Base-by-base conservation (phyloP, 1,140 invertebrate genomes). In the Drosophila neocordata region DNA sequence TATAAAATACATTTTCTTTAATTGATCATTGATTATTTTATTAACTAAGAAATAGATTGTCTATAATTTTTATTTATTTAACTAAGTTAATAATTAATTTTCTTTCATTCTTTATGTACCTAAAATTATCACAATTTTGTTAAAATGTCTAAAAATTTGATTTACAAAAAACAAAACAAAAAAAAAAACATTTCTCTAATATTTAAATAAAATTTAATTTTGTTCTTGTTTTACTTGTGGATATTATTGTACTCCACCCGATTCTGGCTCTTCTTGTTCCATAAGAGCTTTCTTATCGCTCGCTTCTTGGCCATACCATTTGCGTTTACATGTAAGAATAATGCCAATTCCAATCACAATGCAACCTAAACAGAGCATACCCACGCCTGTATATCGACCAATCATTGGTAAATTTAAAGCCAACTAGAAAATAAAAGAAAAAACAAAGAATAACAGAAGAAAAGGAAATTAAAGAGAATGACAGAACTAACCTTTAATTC, bases 311-410 rank as follows among this genome's bases (percentile, higher is more conserved):
- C 81, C 83, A 52, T 71, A 61, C 89, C 89, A 91, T 20, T 72
- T 77, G 15, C 75, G 69, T 6, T 85, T 84, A 3, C 78, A 8
- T 0, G 82, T 88, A 1, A 91, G 65, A 4, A 69, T 27, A 24
- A 64, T 31, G 2, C 77, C 89, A 11, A 84, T 59, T 1, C 38
- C 55, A 24, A 79, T 61, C 1, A 91, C 63, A 9, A 89, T 69
- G 57, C 65, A 69, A 22, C 82, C 89, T 13, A 90, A 9, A 44
- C 75, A 77, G 1, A 89, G 65, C 1, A 89, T 15, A 0, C 69
- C 85, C 5, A 90, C 74, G 15, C 85, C 89, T 0, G 73, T 76
- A 22, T 89, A 89, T 12, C 70, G 35, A 1, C 79, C 85, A 61
- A 91, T 89, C 8, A 44, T 56, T 0, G 85, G 82, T 1, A 90